Conservation (phyloP, 1,140 invertebrate species). For the Orussus abietinus region DNA sequence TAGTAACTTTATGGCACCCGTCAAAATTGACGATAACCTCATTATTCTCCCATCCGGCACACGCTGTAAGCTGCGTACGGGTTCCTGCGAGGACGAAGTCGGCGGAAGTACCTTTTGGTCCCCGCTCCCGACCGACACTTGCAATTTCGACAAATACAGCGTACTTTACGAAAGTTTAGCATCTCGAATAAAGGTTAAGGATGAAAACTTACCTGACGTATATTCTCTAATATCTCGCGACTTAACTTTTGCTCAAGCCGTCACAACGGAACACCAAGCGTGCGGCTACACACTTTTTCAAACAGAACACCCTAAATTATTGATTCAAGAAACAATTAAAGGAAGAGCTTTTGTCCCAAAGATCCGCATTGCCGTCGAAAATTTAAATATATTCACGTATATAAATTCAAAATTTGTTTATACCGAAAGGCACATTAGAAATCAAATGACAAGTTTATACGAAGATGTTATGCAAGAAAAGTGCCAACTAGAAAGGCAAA, state of each 20-base stretch:
- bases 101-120: constrained; percentile 19
- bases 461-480: not conserved
- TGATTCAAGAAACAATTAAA: constrained; percentile 14
- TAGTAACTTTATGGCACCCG: constrained; percentile 1
- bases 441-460: not conserved
- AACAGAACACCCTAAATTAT: constrained; percentile 26
- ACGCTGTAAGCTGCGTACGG: not conserved
- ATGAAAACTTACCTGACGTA: not conserved
- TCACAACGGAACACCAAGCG: not conserved
- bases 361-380: not conserved
- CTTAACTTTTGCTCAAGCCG: constrained; percentile 12
- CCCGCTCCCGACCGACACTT: constrained; percentile 6
- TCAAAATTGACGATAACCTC: constrained; percentile 11
- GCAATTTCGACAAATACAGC: constrained; percentile 12
- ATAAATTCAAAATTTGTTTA: constrained; percentile 18
- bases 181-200: not conserved
- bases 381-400: constrained; percentile 14
- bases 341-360: constrained; percentile 2
- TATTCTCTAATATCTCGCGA: constrained; percentile 6
- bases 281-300: constrained; percentile 12
- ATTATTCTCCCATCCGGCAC: constrained; percentile 11
- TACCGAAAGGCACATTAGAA: constrained; percentile 4
- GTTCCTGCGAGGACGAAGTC: constrained; percentile 11
- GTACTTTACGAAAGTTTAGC: constrained; percentile 8
- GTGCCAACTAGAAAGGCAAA: not conserved